Conservation (phyloP, 2,113 vertebrate genomes). For the Xiphophorus hellerii region DNA sequence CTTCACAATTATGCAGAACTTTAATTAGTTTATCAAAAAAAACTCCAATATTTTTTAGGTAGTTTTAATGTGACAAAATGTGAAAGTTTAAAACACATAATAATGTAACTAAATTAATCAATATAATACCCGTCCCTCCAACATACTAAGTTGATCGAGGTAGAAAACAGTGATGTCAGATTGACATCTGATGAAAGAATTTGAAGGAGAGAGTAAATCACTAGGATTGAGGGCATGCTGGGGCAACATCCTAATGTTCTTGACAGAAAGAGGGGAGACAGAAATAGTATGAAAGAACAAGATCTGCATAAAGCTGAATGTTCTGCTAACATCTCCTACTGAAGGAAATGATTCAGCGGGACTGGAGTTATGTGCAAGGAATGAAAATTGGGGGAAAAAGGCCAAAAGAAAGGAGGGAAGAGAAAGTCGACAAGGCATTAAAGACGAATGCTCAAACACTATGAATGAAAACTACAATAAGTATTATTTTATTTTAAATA, state of each 20-base stretch:
- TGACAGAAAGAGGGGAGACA: slow-evolving; percentile 26
- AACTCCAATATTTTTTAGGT: too few species aligned
- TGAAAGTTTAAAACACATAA: too few species aligned
- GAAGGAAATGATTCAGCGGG: not conserved
- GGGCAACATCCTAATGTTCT: slow-evolving; percentile 22
- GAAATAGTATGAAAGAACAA: slow-evolving; percentile 30
- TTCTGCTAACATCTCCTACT: slow-evolving; percentile 26
- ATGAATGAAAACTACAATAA: not conserved
- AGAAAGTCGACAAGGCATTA: slow-evolving; percentile 12
- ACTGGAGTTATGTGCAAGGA: slow-evolving; percentile 13
- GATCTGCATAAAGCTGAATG: slow-evolving; percentile 26
- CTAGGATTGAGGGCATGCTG: slow-evolving; percentile 11
- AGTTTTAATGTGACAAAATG: too few species aligned
- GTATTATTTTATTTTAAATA: not conserved
- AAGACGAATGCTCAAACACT: not conserved
- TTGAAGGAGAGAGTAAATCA: not conserved
- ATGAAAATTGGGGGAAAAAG: not conserved
- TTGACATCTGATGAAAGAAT: slow-evolving; percentile 14
- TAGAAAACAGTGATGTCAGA: slow-evolving; percentile 9
- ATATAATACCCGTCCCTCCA: not conserved
- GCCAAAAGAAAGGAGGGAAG: not conserved
- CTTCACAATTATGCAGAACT: too few species aligned
- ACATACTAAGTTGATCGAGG: not conserved
- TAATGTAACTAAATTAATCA: too few species aligned
- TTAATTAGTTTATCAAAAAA: too few species aligned